Evolutionary conservation across 2,797 vertebrate genomes (phyloP), one percentile per base, ranked within the genome.

Genomic region (Lutra lutra): DNA sequence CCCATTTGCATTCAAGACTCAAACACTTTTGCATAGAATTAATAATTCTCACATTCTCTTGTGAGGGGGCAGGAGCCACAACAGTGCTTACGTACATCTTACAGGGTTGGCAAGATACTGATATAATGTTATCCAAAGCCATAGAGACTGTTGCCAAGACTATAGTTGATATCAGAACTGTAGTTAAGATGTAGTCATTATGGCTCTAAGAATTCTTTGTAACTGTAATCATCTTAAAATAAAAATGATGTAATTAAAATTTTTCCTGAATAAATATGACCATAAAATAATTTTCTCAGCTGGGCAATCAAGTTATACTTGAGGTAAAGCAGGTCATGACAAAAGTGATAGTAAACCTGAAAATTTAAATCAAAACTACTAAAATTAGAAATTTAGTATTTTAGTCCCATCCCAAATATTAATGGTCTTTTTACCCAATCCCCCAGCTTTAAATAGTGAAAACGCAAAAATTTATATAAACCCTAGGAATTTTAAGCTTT

Each of bases 241-340:
- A 82, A 78, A 97, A 96, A 94, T 60, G 40, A 92, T 86, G 18
- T 79, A 54, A 79, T 85, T 92, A 87, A 87, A 60, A 38, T 3
- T 88, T 96, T 94, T 84, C 40, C 79, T 87, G 35, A 94, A 93
- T 51, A 82, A 54, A 68, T 58, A 43, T n/a, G 54, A 27, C 89
- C 32, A 68, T 35, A 85, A 86, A 93, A 73, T 90, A 43, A 86
- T 86, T 95, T 56, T 87, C 77, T 96, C 94, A 83, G 54, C 43
- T 77, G 12, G 54, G 18, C 54, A 88, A 70, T 35, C 32, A 91
- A 89, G 21, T 80, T 89, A 79, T 66, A 27, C 25, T 89, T 96
- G 56, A 62, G 27, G 27, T 43, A 84, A 83, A 93, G 20, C 40
- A 77, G 14, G 51, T 94, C 40, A n/a, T 29, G 48, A 58, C 48